Conservation (phyloP, 2,888 invertebrate genomes). For the Eristalinus sepulchralis region DNA sequence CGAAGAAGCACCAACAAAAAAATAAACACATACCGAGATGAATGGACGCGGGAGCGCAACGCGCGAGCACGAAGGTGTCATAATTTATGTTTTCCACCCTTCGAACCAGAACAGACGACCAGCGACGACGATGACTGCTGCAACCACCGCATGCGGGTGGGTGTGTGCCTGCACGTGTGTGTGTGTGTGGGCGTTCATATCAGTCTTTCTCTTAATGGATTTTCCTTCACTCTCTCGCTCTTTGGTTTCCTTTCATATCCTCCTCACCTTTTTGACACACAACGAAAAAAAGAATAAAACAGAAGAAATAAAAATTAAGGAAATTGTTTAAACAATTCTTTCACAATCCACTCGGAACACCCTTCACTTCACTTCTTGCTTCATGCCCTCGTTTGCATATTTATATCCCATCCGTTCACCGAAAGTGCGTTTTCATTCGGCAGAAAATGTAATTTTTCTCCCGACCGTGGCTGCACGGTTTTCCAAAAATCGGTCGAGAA, state of each 20-base stretch:
- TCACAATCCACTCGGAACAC: slow-evolving; percentile 2
- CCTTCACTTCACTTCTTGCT: not conserved
- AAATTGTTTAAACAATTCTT: slow-evolving; percentile 25
- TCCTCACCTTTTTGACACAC: not conserved
- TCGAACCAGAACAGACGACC: slow-evolving; percentile 47
- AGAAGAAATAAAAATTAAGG: not conserved
- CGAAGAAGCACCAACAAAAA: slow-evolving; percentile 25
- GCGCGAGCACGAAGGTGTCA: slow-evolving; percentile 58
- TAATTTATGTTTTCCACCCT: slow-evolving; percentile 70
- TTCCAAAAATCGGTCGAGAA: not conserved
- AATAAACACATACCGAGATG: slow-evolving; percentile 42
- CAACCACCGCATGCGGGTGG: slow-evolving; percentile 48
- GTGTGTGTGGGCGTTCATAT: slow-evolving; percentile 64
- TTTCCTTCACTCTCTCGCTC: slow-evolving; percentile 40
- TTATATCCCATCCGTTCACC: not conserved
- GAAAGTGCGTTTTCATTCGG: not conserved
- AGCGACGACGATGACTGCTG: slow-evolving; percentile 4
- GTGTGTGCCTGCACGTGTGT: not conserved
- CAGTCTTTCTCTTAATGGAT: slow-evolving; percentile 51
- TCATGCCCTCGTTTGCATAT: not conserved
- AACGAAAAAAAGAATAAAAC: not conserved
- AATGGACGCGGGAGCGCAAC: slow-evolving; percentile 49
- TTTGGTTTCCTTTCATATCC: not conserved
- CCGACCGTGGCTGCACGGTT: not conserved
- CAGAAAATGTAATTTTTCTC: not conserved